A percentile compares a stretch with the other conserved stretches of the same genome.
Conservation (phyloP, 2,797 vertebrate genomes). For the Taenioides sp. region DNA sequence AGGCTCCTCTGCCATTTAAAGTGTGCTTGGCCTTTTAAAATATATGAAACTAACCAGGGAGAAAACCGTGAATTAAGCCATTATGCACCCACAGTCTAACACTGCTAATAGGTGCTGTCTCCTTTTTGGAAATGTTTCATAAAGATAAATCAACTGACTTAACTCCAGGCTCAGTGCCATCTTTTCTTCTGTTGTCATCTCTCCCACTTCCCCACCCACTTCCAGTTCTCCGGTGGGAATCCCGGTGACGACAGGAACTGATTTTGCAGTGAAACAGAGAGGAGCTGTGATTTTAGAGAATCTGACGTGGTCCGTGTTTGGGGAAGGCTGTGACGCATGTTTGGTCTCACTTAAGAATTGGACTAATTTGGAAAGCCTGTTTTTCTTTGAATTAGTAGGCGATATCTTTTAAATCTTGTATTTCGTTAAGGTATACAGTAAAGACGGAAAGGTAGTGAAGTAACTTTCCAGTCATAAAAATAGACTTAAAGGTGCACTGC, state of each 20-base stretch:
- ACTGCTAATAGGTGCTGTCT: not conserved
- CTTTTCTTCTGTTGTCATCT: not conserved
- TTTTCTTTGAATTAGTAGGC: not conserved
- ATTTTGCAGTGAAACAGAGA: conserved; percentile 47
- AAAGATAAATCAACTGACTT: conserved; percentile 15
- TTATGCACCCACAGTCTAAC: conserved; percentile 5
- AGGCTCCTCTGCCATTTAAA: conserved; percentile 6
- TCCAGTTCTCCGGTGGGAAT: conserved; percentile 54
- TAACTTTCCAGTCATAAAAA: too few relatives aligned
- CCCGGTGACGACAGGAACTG: conserved; percentile 64
- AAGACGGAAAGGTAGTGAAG: not conserved
- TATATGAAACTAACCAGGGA: conserved; percentile 4
- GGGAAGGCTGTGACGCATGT: conserved; percentile 1
- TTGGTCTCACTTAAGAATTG: conserved; percentile 8
- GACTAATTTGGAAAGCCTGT: conserved; percentile 1
- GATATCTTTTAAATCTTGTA: not conserved
- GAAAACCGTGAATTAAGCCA: conserved; percentile 20
- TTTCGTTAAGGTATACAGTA: not conserved
- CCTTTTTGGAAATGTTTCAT: conserved; percentile 12
- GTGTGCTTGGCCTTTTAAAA: not conserved
- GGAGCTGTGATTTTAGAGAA: conserved; percentile 21
- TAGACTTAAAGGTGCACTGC: too few relatives aligned
- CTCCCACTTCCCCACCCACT: not conserved
- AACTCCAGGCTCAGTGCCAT: conserved; percentile 9
- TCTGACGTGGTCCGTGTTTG: conserved; percentile 30